Evolutionary conservation across 1,140 invertebrate species (phyloP).

Genomic region (Delia radicum): DNA sequence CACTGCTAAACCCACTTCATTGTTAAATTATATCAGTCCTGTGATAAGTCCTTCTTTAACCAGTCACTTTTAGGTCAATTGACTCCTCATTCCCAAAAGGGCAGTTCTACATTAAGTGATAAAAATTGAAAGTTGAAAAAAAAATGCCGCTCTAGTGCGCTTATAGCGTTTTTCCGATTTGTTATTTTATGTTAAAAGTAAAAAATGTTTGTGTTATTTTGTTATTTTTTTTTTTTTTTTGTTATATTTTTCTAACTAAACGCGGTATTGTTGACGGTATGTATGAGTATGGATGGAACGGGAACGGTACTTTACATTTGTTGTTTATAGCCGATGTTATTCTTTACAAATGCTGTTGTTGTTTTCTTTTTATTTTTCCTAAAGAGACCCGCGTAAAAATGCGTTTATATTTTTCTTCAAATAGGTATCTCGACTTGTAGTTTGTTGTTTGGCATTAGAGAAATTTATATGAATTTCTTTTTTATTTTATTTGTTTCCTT

Average conservation of each 20-base stretch:
- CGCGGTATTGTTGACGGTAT: not conserved
- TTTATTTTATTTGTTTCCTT: not conserved
- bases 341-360: not conserved
- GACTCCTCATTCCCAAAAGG: no score
- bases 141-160: no score
- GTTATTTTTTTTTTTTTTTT: not conserved
- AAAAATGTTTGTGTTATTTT: not conserved
- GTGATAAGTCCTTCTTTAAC: no score
- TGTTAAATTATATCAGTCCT: no score
- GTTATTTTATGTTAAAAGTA: not conserved
- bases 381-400: not conserved
- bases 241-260: not conserved
- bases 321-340: not conserved
- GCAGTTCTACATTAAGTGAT: no score
- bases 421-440: not conserved
- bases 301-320: not conserved
- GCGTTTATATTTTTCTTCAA: conserved; percentile 12
- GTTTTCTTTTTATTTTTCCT: not conserved
- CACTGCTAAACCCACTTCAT: no score
- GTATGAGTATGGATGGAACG: not conserved
- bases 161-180: not conserved
- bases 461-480: not conserved
- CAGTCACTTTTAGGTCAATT: no score
- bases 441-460: not conserved
- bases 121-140: no score